A percentile compares a stretch with the other conserved stretches of the same genome.
Evolutionary conservation across 2,888 invertebrate genomes (phyloP).

Genomic region (Acleris sparsana): DNA sequence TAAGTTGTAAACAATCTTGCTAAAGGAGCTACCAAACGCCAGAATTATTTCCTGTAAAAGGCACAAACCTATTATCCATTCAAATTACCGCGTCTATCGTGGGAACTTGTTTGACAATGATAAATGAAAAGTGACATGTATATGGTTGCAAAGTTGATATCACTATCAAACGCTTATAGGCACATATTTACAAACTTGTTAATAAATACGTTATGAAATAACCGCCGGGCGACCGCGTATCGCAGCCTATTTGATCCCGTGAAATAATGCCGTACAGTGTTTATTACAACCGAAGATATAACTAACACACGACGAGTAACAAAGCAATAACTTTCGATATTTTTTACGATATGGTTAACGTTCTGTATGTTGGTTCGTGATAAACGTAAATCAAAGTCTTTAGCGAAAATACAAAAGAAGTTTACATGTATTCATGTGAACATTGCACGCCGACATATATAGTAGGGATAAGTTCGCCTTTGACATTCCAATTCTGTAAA

Average conservation of each 20-base stretch:
- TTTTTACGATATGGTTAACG: too few species aligned
- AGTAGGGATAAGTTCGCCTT: too few species aligned
- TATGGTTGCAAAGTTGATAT: constrained; percentile 47
- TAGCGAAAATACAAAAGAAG: too few species aligned
- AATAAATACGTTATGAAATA: constrained; percentile 33
- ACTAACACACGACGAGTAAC: too few species aligned
- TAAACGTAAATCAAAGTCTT: too few species aligned
- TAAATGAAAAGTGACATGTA: constrained; percentile 54
- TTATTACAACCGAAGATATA: background rate
- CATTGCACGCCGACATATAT: too few species aligned
- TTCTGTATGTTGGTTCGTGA: too few species aligned
- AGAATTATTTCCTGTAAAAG: background rate
- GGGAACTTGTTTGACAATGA: constrained; percentile 59
- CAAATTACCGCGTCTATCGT: constrained; percentile 52
- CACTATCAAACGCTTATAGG: constrained; percentile 42
- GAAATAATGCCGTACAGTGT: background rate
- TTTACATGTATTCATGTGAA: too few species aligned
- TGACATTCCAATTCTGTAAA: too few species aligned
- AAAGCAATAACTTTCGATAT: too few species aligned
- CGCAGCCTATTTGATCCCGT: constrained; percentile 26
- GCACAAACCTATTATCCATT: constrained; percentile 45
- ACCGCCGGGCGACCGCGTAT: constrained; percentile 24
- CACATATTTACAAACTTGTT: constrained; percentile 35
- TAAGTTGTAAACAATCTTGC: too few species aligned
- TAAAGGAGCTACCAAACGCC: too few species aligned